These are phyloP conservation scores for Imbricaverruca yamaguchii DNA, from an alignment of 2,888 invertebrate species.

Conservation along the genomic window DNA sequence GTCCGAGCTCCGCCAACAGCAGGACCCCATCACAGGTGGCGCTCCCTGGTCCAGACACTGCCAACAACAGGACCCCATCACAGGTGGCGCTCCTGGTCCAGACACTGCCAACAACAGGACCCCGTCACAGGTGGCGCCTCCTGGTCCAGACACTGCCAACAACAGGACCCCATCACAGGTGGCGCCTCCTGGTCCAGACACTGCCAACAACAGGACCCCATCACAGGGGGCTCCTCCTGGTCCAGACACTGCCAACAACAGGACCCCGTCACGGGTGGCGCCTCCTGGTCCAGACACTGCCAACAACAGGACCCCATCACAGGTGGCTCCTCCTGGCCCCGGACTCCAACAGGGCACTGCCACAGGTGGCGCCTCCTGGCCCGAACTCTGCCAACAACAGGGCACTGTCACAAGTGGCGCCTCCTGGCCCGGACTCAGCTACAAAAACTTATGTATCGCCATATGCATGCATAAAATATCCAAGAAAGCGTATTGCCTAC, in stretches of 20 bases:
- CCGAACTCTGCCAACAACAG: too few relatives aligned
- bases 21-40: slow-evolving; percentile 33
- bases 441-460: too few relatives aligned
- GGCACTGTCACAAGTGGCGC: too few relatives aligned
- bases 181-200: slow-evolving; percentile 40
- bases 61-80: slow-evolving; percentile 27
- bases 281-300: too few relatives aligned
- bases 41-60: slow-evolving; percentile 40
- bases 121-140: too few relatives aligned
- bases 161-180: slow-evolving; percentile 32
- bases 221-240: slow-evolving; percentile 28
- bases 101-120: too few relatives aligned
- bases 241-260: too few relatives aligned
- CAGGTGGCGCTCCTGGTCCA: slow-evolving; percentile 28
- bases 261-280: too few relatives aligned
- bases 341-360: slow-evolving; percentile 33
- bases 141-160: too few relatives aligned
- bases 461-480: too few relatives aligned
- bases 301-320: slow-evolving; percentile 32
- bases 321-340: slow-evolving; percentile 38
- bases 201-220: slow-evolving; percentile 33
- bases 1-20: slow-evolving; percentile 22
- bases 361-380: slow-evolving; percentile 28
- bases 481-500: too few relatives aligned
- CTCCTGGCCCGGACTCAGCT: too few relatives aligned